Percentiles rank a stretch among this genome's conserved stretches.
These are phyloP conservation scores for Sthenelais limicola DNA, from an alignment of 2,888 invertebrate genomes.

Conservation along the genomic window DNA sequence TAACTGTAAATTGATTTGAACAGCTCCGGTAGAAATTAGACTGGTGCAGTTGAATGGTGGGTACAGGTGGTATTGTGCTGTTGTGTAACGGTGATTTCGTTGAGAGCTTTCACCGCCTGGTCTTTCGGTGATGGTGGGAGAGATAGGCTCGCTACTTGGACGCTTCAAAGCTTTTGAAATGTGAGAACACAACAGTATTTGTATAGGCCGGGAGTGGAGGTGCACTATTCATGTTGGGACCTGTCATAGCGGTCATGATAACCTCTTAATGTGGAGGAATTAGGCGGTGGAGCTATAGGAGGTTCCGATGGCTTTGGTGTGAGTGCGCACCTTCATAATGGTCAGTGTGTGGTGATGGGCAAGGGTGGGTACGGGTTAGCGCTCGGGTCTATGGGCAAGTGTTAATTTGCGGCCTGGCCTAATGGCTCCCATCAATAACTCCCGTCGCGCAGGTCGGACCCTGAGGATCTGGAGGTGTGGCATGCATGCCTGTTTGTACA, in stretches of 20 bases:
- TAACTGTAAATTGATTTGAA: conserved; percentile 40
- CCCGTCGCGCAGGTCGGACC: not conserved
- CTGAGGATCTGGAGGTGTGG: not conserved
- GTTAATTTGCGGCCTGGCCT: conserved; percentile 19
- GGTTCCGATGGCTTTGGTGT: too few relatives aligned
- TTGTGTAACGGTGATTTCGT: conserved; percentile 28
- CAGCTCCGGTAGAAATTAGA: too few relatives aligned
- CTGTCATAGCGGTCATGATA: conserved; percentile 9
- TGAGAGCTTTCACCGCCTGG: too few relatives aligned
- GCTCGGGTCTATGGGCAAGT: conserved; percentile 12
- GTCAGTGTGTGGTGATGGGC: too few relatives aligned
- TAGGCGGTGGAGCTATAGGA: not conserved
- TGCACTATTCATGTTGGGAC: conserved; percentile 5
- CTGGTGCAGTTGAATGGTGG: not conserved
- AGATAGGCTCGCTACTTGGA: conserved; percentile 11
- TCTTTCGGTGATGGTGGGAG: not conserved
- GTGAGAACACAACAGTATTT: conserved; percentile 3
- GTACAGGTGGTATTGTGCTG: conserved; percentile 30
- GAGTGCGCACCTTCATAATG: too few relatives aligned
- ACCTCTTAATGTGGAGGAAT: conserved; percentile 30
- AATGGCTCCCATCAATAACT: not conserved
- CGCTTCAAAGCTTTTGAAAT: conserved; percentile 33
- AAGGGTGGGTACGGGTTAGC: not conserved
- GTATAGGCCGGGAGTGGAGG: too few relatives aligned
- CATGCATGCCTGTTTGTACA: not conserved